phyloP scores from a whole-genome alignment of 2,888 invertebrate genomes.

The Isotomurus palustris region DNA sequence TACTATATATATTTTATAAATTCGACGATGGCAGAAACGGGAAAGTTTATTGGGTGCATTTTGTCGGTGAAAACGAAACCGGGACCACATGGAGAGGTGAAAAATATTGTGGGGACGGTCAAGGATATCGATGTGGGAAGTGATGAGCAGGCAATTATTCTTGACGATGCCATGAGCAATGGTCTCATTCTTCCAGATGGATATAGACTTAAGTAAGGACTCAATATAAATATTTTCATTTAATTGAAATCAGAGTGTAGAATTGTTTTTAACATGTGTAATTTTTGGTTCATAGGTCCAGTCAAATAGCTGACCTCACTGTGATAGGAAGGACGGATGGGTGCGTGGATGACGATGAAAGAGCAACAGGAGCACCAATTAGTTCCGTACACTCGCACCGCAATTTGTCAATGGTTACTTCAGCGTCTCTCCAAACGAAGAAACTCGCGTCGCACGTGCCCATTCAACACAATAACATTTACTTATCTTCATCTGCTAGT shows the following conservation, averaged over 20 bases:
- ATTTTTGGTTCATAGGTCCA: slow-evolving; percentile 26
- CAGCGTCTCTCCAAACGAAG: no score
- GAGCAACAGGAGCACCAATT: no score
- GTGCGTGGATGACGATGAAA: neutral
- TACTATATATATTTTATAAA: no score
- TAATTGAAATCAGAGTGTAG: neutral
- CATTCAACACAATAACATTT: no score
- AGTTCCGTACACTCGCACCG: no score
- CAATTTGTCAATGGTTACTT: no score
- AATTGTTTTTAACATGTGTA: slow-evolving; percentile 3
- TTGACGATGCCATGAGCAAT: slow-evolving; percentile 41
- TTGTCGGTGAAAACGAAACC: slow-evolving; percentile 35
- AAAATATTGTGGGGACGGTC: slow-evolving; percentile 41
- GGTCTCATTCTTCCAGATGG: slow-evolving; percentile 36
- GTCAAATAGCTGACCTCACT: slow-evolving; percentile 36
- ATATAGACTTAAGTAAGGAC: slow-evolving; percentile 32
- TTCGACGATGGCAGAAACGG: no score
- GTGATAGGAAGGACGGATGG: slow-evolving; percentile 25
- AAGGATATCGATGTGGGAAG: slow-evolving; percentile 36
- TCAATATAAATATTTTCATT: neutral
- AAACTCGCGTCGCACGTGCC: no score
- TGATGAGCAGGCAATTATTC: slow-evolving; percentile 32
- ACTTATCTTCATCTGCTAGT: no score
- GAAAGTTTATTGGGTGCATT: slow-evolving; percentile 43
- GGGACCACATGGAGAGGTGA: slow-evolving; percentile 21